Conservation (phyloP, 2,888 invertebrate genomes). For the Tupiocoris notatus region DNA sequence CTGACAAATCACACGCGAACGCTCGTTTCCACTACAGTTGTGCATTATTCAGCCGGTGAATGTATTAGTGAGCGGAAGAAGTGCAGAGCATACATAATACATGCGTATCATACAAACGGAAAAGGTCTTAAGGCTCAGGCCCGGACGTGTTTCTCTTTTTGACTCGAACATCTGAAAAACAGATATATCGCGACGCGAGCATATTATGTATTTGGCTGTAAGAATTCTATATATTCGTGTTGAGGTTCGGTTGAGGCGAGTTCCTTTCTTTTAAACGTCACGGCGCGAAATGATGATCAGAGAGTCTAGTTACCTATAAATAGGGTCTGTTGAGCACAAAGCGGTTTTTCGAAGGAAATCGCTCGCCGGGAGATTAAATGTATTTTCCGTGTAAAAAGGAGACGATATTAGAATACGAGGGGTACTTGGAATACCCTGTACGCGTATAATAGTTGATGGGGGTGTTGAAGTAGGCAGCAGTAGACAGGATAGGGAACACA, state of each 20-base stretch:
- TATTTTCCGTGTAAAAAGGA: slow-evolving; percentile 15
- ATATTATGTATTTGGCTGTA: no score
- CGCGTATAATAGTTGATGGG: no score
- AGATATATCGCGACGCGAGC: no score
- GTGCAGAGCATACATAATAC: slow-evolving; percentile 12
- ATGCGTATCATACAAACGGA: neutral
- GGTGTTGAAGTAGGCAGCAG: neutral
- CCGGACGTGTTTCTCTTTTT: no score
- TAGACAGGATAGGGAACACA: neutral
- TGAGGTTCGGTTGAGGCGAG: no score
- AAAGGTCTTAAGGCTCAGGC: neutral
- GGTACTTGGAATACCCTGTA: no score
- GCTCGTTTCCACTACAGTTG: neutral
- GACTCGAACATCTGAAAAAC: no score
- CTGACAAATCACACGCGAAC: neutral
- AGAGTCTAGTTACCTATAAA: neutral
- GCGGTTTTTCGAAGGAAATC: neutral
- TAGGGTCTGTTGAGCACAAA: neutral
- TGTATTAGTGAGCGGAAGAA: neutral
- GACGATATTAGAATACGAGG: slow-evolving; percentile 26
- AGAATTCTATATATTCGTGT: no score
- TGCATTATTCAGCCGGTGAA: slow-evolving; percentile 14
- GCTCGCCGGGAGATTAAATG: slow-evolving; percentile 1
- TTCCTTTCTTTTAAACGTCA: no score
- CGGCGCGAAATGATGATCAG: neutral